Evolutionary conservation across 2,888 invertebrate species (phyloP), one percentile per base, ranked within the genome.

Genomic region (Stomorhina lunata): DNA sequence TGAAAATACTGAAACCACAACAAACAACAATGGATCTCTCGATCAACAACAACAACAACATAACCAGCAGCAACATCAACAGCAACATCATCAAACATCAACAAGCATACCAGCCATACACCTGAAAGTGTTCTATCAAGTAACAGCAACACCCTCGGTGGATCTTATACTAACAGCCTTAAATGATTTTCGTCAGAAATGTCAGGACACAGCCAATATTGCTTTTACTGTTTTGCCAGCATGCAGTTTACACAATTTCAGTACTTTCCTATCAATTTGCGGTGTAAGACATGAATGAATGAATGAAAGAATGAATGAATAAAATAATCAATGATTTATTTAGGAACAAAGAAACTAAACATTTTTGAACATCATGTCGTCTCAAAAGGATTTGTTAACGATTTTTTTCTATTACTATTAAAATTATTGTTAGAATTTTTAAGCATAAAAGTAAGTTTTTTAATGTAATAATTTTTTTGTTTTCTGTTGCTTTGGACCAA

Each of bases 251-350:
- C 95, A 96, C 92, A 95, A 95, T 92, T 94, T 95, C 85, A 94
- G 94, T 92, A 96, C 96, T 87, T 95, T 96, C 92, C 93, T 97
- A 86, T 96, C 96, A 84, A 94, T 97, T 90, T 95, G 95, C 91
- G 96, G 96, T 20, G 93, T 96, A 85, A 92, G 96, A 86, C 94
- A 96, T 90, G 95, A 94, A 88, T 94, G 91, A 86, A 66, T 15
- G 10, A 25, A 7, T 9, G 15, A 50, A 9, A 6, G 20, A 53
- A 40, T 22, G 25, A 12, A 27, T 20, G 45, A 12, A n/a, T 27
- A 27, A n/a, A 1, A 32, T 2, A 50, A 45, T 25, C 4, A 37
- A 34, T 17, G 37, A n/a, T n/a, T n/a, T n/a, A n/a, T 9, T 71
- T 15, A 5, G 6, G 34, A 17, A 76, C n/a, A 59, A 22, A 68